A percentile compares a stretch with the other conserved stretches of the same genome.
These are phyloP conservation scores for Toxonevra muliebris DNA, from an alignment of 2,888 invertebrate species.

Conservation along the genomic window DNA sequence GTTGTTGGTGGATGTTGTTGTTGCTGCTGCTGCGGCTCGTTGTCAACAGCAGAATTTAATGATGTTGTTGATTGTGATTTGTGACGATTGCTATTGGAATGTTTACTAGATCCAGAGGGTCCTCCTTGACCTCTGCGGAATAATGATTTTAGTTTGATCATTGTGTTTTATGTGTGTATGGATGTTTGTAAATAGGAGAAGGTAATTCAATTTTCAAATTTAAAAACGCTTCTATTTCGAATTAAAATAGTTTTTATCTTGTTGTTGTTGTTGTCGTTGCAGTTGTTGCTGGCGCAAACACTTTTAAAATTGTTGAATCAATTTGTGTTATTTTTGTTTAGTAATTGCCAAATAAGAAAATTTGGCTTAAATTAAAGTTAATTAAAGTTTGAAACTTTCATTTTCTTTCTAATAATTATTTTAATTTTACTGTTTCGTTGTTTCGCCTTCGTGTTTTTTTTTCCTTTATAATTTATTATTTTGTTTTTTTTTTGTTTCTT, in stretches of 20 bases:
- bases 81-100: conserved; percentile 60
- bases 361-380: background rate
- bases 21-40: conserved; percentile 32
- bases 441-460: background rate
- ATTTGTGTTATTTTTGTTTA: background rate
- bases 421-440: background rate
- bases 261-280: conserved; percentile 2
- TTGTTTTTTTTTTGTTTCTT: conserved; percentile 19
- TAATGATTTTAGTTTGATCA: conserved; percentile 92
- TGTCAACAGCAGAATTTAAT: conserved; percentile 53
- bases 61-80: conserved; percentile 60
- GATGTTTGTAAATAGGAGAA: background rate
- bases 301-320: background rate
- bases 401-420: background rate
- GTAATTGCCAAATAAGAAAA: background rate
- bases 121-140: conserved; percentile 86
- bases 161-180: conserved; percentile 62
- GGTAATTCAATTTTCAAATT: too few species aligned
- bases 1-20: conserved; percentile 39
- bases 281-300: background rate
- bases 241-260: background rate
- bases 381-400: background rate
- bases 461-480: background rate
- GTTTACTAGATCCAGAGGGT: conserved; percentile 57
- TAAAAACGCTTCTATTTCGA: background rate